These are phyloP conservation scores for Petromus typicus DNA, from an alignment of 2,113 vertebrate species.

Conservation along the genomic window DNA sequence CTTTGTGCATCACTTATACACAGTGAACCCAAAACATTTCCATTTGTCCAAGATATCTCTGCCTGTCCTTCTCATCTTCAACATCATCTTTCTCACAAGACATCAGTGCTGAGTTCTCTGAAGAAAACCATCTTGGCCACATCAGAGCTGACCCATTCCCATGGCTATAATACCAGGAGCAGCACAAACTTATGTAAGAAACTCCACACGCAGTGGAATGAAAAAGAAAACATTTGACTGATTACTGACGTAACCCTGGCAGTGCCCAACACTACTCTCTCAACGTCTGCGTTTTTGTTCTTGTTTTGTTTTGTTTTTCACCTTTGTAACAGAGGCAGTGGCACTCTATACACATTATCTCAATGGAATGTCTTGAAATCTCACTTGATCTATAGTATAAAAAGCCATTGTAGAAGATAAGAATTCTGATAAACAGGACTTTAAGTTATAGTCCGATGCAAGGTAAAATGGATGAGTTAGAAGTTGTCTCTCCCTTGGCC, in stretches of 20 bases:
- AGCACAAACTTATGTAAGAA: not conserved
- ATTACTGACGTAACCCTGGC: not conserved
- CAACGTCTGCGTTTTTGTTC: not conserved
- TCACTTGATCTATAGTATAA: not conserved
- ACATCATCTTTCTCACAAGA: not conserved
- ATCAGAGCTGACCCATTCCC: not conserved
- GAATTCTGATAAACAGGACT: conserved; percentile 30
- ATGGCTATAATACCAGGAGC: not conserved
- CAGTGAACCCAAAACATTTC: not conserved
- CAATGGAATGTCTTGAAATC: conserved; percentile 33
- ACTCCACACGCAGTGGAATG: not conserved
- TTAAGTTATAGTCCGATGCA: conserved; percentile 16
- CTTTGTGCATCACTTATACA: not conserved
- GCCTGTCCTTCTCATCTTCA: not conserved
- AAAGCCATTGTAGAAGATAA: conserved; percentile 42
- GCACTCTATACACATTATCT: not conserved
- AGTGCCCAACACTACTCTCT: not conserved
- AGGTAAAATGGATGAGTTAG: conserved; percentile 68
- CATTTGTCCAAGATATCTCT: not conserved
- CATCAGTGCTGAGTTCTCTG: not conserved
- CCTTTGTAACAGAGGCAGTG: not conserved
- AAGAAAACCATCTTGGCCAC: not conserved
- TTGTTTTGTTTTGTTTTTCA: not conserved
- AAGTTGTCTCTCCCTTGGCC: not conserved
- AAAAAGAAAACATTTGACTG: conserved; percentile 21